Evolutionary conservation across 2,888 invertebrate genomes (phyloP), one percentile per base, ranked within the genome.

Genomic region (Synergus itoensis): DNA sequence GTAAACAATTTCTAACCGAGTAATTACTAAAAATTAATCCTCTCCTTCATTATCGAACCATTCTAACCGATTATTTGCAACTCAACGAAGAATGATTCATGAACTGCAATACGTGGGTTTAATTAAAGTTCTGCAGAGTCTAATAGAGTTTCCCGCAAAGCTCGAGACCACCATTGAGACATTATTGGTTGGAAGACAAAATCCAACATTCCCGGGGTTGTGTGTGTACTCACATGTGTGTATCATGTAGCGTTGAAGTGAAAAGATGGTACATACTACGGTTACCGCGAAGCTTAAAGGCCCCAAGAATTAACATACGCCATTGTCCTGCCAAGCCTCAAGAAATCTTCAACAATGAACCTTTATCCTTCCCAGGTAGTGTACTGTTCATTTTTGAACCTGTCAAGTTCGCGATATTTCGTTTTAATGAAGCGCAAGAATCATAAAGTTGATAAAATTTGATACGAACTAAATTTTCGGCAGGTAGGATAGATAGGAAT

Each of bases 291-390:
- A 73, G 53, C 28, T 73, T 3, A 36, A 53, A 73, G 48, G 18
- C 53, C 73, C 53, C 36, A 12, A 36, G 48, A 73, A 73, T 73
- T 73, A 73, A 73, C 73, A 73, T 73, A 73, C 53, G 53, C 73
- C 36, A 73, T 73, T 73, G 73, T 73, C 73, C 53, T 48, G 73
- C 73, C 53, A 73, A 53, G 40, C 53, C 73, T 73, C 53, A 53
- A 57, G 53, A 73, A 40, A 73, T 28, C 73, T 73, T 73, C 53
- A 53, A 73, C 73, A 73, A 73, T 73, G 53, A 73, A 73, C 73
- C 73, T 73, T 73, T 73, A 73, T 73, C 73, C 53, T 53, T 36
- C n/a, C n/a, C 73, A 57, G 53, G 40, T 53, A 53, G 53, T 73
- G 40, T 28, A 53, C 65, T 67, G 14, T 45, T 18, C 43, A 45